Evolutionary conservation across 2,113 vertebrate species (phyloP).

Genomic region (Triplophysa tibetana): DNA sequence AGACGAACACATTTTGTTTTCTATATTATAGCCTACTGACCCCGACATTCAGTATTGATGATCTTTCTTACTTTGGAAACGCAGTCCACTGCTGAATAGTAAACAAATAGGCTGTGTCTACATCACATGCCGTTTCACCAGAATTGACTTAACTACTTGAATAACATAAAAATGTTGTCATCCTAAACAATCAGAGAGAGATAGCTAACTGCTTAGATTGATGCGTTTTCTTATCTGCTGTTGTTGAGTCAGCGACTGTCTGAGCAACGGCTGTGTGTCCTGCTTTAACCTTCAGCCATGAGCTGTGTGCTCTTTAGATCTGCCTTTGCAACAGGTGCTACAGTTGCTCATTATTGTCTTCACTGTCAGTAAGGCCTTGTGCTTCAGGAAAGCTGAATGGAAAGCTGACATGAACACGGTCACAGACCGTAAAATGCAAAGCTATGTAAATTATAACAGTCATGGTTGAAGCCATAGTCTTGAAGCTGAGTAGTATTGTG

Average conservation of each 20-base stretch:
- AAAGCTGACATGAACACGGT: neutral
- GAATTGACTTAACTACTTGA: neutral
- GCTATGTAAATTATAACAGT: slow-evolving; percentile 27
- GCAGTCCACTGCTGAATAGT: neutral
- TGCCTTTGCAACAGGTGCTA: neutral
- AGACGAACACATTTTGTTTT: too few relatives aligned
- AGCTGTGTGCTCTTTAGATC: neutral
- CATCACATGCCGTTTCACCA: neutral
- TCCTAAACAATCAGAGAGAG: neutral
- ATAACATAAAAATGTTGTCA: neutral
- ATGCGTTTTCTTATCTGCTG: neutral
- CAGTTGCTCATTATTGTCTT: slow-evolving; percentile 1
- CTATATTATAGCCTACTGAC: too few relatives aligned
- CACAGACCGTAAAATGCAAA: slow-evolving; percentile 33
- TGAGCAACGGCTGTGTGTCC: neutral
- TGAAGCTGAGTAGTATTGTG: neutral
- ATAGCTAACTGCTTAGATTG: neutral
- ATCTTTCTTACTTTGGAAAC: neutral
- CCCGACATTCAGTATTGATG: neutral
- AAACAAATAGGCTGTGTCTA: neutral
- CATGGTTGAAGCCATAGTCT: neutral
- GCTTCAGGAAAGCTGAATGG: neutral
- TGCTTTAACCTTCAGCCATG: neutral
- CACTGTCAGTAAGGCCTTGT: neutral
- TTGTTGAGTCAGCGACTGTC: neutral